Evolutionary conservation across 2,113 vertebrate species (phyloP).

Genomic region (Sturnus vulgaris): DNA sequence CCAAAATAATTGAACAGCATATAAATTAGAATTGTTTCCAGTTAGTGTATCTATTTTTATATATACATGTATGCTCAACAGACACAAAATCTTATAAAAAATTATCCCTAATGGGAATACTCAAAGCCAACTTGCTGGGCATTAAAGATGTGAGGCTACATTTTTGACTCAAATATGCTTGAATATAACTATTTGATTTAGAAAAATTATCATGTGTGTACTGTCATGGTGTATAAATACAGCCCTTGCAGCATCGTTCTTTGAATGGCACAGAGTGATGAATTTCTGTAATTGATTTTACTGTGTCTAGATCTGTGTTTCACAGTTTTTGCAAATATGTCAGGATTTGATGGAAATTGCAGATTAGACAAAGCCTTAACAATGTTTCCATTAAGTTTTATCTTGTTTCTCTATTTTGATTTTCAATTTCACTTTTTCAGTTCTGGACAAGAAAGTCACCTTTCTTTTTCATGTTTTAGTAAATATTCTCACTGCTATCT

Average conservation of each 20-base stretch:
- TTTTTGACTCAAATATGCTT: neutral
- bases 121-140: conserved; percentile 1
- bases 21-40: conserved; percentile 56
- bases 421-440: neutral
- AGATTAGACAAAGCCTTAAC: neutral
- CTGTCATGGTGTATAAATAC: neutral
- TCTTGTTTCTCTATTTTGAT: neutral
- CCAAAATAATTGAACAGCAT: conserved; percentile 47
- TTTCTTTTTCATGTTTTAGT: neutral
- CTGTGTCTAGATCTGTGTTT: neutral
- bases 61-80: conserved; percentile 4
- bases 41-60: conserved; percentile 59
- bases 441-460: neutral
- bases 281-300: neutral
- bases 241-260: conserved; percentile 2
- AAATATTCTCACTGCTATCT: neutral
- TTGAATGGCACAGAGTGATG: neutral
- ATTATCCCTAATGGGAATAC: conserved; percentile 35
- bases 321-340: neutral
- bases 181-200: conserved; percentile 28
- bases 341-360: neutral
- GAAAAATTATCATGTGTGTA: conserved; percentile 24
- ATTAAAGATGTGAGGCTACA: conserved; percentile 10
- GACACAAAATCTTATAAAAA: conserved; percentile 30
- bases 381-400: neutral